Evolutionary conservation across 2,888 invertebrate genomes (phyloP), one percentile per base, ranked within the genome.

Genomic region (Lumbricus terrestris): DNA sequence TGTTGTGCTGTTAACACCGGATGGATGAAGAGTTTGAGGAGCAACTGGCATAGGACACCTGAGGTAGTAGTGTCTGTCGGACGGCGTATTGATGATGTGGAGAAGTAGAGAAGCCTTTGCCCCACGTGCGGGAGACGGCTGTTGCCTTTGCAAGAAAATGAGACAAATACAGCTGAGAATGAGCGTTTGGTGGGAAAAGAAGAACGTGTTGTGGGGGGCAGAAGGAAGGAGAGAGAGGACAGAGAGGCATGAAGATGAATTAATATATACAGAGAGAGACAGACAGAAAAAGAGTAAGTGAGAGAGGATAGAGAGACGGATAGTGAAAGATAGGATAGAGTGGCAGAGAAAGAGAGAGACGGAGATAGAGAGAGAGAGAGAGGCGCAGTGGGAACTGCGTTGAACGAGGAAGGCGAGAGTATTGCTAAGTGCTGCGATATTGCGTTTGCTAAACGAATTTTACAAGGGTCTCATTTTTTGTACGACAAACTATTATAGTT

Each of bases 401-500:
- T 11, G 0, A n/a, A 69, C 29, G 69, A 29, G 13, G n/a, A 29
- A 54, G 29, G 23, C 23, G 54, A 69, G 69, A 69, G n/a, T 69
- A 69, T 29, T 69, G 69, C 29, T n/a, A n/a, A 69, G 85, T 37
- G 85, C 34, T 85, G 85, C 85, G 85, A 85, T 85, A 85, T 85
- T 85, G 85, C 23, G 85, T 85, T 35, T 85, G n/a, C 85, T 34
- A 85, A 35, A 37, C 34, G 37, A 85, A 35, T 37, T 85, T 34
- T 37, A 85, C 85, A 85, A 85, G 85, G 85, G 85, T 85, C 85
- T 85, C 85, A 85, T 37, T 85, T 69, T 85, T 85, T 85, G 85
- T 85, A 85, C 85, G 85, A 85, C 37, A 37, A 85, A 37, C 85
- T 85, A 85, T 85, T 85, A 85, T 85, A 85, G 85, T 85, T 85